These are phyloP conservation scores for Iguana delicatissima DNA, from an alignment of 2,797 vertebrate genomes.

Conservation along the genomic window DNA sequence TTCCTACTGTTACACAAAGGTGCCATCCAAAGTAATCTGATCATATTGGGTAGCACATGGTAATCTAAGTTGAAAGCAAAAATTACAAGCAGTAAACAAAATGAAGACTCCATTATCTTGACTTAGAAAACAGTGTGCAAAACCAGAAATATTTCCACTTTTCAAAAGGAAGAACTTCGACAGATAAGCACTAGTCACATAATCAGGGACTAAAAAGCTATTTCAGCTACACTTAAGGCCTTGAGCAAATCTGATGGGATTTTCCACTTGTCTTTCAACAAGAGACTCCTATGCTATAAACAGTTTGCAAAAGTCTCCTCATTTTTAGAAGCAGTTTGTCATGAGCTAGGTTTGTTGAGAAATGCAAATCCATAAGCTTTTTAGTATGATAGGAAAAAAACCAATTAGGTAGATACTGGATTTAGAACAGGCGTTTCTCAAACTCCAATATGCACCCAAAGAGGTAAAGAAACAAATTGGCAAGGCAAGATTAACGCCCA, in stretches of 20 bases:
- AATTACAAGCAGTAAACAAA: background rate
- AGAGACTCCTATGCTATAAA: background rate
- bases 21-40: too few species aligned
- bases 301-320: background rate
- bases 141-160: background rate
- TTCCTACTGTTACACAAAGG: too few species aligned
- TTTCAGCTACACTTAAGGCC: background rate
- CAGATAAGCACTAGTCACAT: background rate
- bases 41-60: background rate
- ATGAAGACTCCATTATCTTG: background rate
- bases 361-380: background rate
- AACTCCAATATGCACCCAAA: too few species aligned
- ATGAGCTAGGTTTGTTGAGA: background rate
- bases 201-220: background rate
- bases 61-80: background rate
- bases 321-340: background rate
- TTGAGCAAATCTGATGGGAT: background rate
- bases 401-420: too few species aligned
- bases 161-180: background rate
- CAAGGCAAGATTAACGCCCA: too few species aligned
- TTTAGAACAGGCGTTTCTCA: too few species aligned
- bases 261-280: background rate
- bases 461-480: too few species aligned
- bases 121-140: background rate
- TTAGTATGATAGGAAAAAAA: background rate